Evolutionary conservation across 2,113 vertebrate genomes (phyloP).

Genomic region (Andinoacara biseriatus): DNA sequence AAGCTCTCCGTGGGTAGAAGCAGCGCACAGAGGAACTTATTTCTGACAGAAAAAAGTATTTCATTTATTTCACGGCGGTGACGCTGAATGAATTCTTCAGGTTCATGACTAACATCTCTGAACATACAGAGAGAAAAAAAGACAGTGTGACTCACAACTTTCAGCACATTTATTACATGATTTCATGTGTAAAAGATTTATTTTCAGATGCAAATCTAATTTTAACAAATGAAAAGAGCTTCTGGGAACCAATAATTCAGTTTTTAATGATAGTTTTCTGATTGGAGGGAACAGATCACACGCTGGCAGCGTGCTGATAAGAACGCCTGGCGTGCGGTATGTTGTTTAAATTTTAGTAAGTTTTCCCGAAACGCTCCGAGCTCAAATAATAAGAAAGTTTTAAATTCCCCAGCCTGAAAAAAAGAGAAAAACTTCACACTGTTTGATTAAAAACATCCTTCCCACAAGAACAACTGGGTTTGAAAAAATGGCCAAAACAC

Average conservation of each 20-base stretch:
- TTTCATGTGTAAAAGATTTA: background rate
- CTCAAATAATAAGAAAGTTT: background rate
- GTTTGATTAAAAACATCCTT: background rate
- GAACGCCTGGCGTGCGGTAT: background rate
- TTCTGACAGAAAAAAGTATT: constrained; percentile 4
- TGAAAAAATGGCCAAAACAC: background rate
- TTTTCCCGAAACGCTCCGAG: background rate
- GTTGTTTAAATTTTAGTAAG: background rate
- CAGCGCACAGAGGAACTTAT: background rate
- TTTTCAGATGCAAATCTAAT: background rate
- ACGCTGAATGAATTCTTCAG: background rate
- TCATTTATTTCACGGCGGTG: background rate
- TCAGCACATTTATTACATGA: background rate
- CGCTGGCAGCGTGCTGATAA: background rate
- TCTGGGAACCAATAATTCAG: background rate
- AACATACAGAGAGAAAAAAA: background rate
- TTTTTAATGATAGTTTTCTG: background rate
- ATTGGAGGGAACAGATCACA: background rate
- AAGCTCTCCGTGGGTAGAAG: constrained; percentile 30
- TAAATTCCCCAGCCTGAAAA: background rate
- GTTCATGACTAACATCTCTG: background rate
- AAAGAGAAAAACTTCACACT: background rate
- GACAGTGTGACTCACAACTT: background rate
- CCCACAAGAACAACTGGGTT: background rate
- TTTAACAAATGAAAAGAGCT: background rate